Base-by-base conservation (phyloP, 2,797 vertebrate genomes). In the Helarctos malayanus region DNA sequence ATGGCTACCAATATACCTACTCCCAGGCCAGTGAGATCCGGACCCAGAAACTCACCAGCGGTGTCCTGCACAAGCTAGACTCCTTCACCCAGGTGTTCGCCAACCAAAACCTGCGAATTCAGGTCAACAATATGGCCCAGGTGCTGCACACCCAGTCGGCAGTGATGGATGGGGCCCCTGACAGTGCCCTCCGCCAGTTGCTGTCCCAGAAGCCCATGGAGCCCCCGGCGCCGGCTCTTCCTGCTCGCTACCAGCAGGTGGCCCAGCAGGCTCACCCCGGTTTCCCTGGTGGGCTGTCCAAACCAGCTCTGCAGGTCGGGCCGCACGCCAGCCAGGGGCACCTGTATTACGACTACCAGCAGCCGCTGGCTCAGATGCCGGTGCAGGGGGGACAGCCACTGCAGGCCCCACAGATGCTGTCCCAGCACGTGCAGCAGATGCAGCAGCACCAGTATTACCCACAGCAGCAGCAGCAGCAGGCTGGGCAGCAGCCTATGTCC, bases 71-170 rank as follows among this genome's bases (percentile, higher is more conserved):
- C 97, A 99, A 99, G 92, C 97, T 99, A 96, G 99, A 99, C 97
- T 99, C 99, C 47, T 99, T 99, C 94, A 99, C 99, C 4, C 99
- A 99, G 97, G 99, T 99, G 71, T 99, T 99, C 98, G 98, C 99
- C 89, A 99, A 98, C 97, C 99, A 99, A 96, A 99, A 99, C 97
- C 98, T 99, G 97, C 98, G 99, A 41, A 98, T 99, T 95, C 99
- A 99, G 96, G 98, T 99, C 91, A 99, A 99, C 96, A 99, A 98
- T 35, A 98, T 99, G 98, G 98, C 99, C 98, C 99, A 99, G 98
- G 98, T 99, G 97, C 97, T 99, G 96, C 98, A 98, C 57, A 91
- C 98, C 0, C 99, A 99, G 96, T 97, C 99, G 1, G 97, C 98
- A 0, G 98, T 98, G 96, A 98, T 98, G 95, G 99, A 99, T 54